Conservation (phyloP, 2,113 vertebrate genomes). For the zebrafish (Danio rerio) region GRCz12tu NC_133184.1:48484001-48484500, state of each 20-base stretch:
- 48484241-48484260: neutral
- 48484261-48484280: neutral
- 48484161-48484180: too few species aligned
- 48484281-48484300: slow-evolving; percentile 93
- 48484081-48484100: too few species aligned
- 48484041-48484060: too few species aligned
- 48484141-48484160: too few species aligned
- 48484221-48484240: too few species aligned
- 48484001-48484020: too few species aligned
- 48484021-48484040: too few species aligned
- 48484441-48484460: slow-evolving; percentile 97
- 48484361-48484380: slow-evolving; percentile 88
- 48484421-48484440: slow-evolving; percentile 94
- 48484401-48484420: slow-evolving; percentile 92
- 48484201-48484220: too few species aligned
- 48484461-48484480: slow-evolving; percentile 92
- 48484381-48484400: slow-evolving; percentile 97
- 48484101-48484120: too few species aligned
- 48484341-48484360: slow-evolving; percentile 93
- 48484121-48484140: too few species aligned
- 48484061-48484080: too few species aligned
- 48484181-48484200: too few species aligned
- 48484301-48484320: slow-evolving; percentile 89
- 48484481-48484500: slow-evolving; percentile 94
- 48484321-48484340: slow-evolving; percentile 98